phyloP scores from a whole-genome alignment of 2,113 vertebrate species.

The Plectropomus leopardus region DNA sequence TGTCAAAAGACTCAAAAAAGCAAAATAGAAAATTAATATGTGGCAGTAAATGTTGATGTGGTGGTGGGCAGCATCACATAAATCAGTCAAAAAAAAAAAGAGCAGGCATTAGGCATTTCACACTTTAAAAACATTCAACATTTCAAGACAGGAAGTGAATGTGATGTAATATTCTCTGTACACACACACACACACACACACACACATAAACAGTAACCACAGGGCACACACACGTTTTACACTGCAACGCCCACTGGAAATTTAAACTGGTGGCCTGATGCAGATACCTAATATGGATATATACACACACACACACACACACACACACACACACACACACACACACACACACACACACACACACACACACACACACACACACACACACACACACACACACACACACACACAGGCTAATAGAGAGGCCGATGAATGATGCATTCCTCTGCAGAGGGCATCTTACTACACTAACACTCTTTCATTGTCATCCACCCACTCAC shows the following conservation, averaged over 20 bases:
- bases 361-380: conserved; percentile 50
- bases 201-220: conserved; percentile 5
- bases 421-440: conserved; percentile 51
- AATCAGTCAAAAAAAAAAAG: no score
- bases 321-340: conserved; percentile 49
- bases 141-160: conserved; percentile 8
- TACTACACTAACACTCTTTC: conserved; percentile 39
- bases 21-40: no score
- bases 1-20: no score
- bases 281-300: conserved; percentile 13
- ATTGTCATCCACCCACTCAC: conserved; percentile 21
- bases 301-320: conserved; percentile 43
- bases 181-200: conserved; percentile 6
- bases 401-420: conserved; percentile 35
- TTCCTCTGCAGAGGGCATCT: conserved; percentile 44
- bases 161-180: background rate
- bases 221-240: background rate
- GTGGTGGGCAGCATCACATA: no score
- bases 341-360: conserved; percentile 39
- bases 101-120: background rate
- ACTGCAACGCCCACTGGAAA: conserved; percentile 7
- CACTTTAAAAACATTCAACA: background rate
- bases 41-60: no score
- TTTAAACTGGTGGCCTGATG: conserved; percentile 3
- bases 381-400: conserved; percentile 47